These are phyloP conservation scores for Drosophila cardini DNA, from an alignment of 1,140 invertebrate species.

Conservation along the genomic window DNA sequence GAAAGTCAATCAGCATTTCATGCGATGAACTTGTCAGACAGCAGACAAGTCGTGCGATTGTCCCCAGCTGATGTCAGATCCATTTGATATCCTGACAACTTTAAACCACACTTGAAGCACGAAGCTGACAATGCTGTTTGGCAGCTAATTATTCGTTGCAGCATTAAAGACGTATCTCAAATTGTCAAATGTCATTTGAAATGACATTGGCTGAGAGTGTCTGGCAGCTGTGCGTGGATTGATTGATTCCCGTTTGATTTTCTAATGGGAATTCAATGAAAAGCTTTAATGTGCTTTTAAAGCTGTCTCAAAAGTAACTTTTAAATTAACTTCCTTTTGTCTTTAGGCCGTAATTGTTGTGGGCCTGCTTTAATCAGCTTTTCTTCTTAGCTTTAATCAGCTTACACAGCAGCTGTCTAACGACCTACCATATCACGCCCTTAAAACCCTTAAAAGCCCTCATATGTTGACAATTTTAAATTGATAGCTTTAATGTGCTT, in stretches of 20 bases:
- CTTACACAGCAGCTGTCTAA: not conserved
- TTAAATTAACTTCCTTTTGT: too few species aligned
- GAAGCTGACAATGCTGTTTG: slow-evolving; percentile 26
- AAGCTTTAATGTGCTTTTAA: not conserved
- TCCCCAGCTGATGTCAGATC: slow-evolving; percentile 38
- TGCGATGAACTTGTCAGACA: slow-evolving; percentile 61
- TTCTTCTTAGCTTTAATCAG: not conserved
- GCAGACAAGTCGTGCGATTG: slow-evolving; percentile 27
- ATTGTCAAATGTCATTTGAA: slow-evolving; percentile 11
- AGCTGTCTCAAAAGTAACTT: too few species aligned
- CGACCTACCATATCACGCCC: slow-evolving; percentile 2
- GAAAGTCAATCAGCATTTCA: slow-evolving; percentile 70
- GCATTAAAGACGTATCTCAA: slow-evolving; percentile 7
- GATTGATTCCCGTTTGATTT: not conserved
- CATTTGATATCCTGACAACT: slow-evolving; percentile 36
- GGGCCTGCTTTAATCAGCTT: not conserved
- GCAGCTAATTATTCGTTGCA: slow-evolving; percentile 64
- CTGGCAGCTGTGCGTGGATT: not conserved
- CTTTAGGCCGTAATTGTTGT: too few species aligned
- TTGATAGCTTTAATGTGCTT: not conserved
- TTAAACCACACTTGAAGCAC: slow-evolving; percentile 13
- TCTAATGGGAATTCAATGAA: not conserved
- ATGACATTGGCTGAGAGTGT: not conserved
- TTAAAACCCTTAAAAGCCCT: not conserved
- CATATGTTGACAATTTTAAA: not conserved